Conservation (phyloP, 2,113 vertebrate species). For the Dasyprocta punctata region DNA sequence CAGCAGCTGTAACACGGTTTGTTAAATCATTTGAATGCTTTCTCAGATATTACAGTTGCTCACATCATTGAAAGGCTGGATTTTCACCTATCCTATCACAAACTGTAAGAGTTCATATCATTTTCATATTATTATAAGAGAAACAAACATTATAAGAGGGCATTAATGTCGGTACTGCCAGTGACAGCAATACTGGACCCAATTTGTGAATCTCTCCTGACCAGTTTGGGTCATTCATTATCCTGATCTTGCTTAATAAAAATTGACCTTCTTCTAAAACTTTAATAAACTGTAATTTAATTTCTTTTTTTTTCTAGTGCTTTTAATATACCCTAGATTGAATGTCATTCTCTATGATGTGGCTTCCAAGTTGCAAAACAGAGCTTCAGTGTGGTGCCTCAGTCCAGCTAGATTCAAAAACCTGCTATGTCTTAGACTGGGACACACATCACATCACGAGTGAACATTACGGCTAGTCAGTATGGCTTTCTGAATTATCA, state of each 20-base stretch:
- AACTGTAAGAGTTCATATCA: background rate
- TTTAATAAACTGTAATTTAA: background rate
- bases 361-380: background rate
- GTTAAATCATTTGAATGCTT: background rate
- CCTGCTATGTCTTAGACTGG: background rate
- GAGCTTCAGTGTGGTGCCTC: background rate
- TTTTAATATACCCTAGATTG: background rate
- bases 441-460: background rate
- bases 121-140: background rate
- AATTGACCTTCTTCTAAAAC: background rate
- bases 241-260: background rate
- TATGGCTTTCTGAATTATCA: background rate
- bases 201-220: background rate
- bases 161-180: background rate
- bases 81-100: background rate
- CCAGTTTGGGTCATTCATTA: background rate
- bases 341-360: background rate
- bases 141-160: background rate
- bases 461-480: background rate
- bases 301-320: background rate
- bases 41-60: background rate
- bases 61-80: background rate
- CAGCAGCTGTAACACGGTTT: background rate
- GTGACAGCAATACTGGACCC: background rate
- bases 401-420: background rate